These are phyloP conservation scores for Coronaproctus castanopsis DNA, from an alignment of 2,888 invertebrate genomes.

Conservation along the genomic window DNA sequence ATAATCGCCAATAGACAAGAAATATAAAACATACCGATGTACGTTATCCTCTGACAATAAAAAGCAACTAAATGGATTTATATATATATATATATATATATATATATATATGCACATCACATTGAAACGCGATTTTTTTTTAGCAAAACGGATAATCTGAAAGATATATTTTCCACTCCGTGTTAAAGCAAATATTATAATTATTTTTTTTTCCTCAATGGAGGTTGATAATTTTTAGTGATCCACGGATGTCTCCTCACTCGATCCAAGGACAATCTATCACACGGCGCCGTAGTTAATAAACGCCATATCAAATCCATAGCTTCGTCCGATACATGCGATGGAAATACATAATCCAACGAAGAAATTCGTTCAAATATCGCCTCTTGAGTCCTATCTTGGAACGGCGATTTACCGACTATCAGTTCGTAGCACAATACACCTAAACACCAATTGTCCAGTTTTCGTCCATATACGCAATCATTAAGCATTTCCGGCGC, in stretches of 20 bases:
- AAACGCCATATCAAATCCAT: constrained; percentile 50
- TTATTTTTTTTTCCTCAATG: no score
- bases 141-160: no score
- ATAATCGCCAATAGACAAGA: no score
- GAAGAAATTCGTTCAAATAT: constrained; percentile 51
- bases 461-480: constrained; percentile 54
- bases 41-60: no score
- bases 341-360: constrained; percentile 44
- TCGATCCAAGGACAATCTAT: constrained; percentile 41
- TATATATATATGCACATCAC: no score
- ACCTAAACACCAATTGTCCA: constrained; percentile 91
- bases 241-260: constrained; percentile 59
- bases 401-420: constrained; percentile 83
- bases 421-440: constrained; percentile 81
- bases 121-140: no score
- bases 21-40: no score
- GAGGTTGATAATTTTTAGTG: no score
- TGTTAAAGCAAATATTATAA: no score
- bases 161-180: no score
- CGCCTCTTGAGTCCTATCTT: constrained; percentile 43
- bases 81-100: no score
- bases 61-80: no score
- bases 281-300: constrained; percentile 38
- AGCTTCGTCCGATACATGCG: constrained; percentile 41
- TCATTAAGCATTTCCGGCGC: constrained; percentile 92